Conservation (phyloP, 1,140 invertebrate genomes). For the Drosophila ananassae region DNA sequence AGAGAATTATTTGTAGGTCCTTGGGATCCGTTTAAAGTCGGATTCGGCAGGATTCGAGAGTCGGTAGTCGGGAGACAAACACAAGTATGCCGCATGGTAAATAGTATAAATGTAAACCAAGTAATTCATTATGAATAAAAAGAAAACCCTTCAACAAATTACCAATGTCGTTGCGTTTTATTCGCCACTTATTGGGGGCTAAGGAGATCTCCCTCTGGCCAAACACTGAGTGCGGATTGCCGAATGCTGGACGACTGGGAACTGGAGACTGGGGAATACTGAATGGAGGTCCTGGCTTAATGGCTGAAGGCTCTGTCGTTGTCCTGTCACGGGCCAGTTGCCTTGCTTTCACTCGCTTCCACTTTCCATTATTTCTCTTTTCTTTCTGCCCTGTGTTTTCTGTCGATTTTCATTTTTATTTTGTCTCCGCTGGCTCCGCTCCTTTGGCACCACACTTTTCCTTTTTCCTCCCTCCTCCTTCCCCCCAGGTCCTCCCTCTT, state of each 20-base stretch:
- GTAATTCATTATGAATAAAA: conserved; percentile 65
- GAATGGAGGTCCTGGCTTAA: conserved; percentile 23
- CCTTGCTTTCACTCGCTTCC: not conserved
- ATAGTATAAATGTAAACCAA: conserved; percentile 71
- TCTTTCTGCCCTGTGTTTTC: not conserved
- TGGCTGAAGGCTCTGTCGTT: conserved; percentile 22
- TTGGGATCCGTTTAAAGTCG: conserved; percentile 13
- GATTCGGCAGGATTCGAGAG: not conserved
- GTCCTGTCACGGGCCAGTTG: conserved; percentile 29
- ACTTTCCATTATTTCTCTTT: conserved; percentile 16
- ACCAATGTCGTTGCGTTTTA: conserved; percentile 2
- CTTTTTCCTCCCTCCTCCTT: not conserved
- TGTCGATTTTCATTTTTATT: conserved; percentile 27
- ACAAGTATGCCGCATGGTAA: conserved; percentile 4
- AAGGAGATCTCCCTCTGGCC: conserved; percentile 1
- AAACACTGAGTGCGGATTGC: not conserved
- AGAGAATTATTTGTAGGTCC: conserved; percentile 61
- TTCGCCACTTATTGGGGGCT: not conserved
- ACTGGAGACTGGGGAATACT: no score
- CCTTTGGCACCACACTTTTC: not conserved
- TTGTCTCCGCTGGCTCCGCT: conserved; percentile 3
- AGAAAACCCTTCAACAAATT: conserved; percentile 54
- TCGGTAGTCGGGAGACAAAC: not conserved
- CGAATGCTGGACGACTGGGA: no score
- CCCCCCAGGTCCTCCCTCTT: not conserved